phyloP scores from a whole-genome alignment of 2,113 vertebrate species.

The Edolisoma coerulescens region DNA sequence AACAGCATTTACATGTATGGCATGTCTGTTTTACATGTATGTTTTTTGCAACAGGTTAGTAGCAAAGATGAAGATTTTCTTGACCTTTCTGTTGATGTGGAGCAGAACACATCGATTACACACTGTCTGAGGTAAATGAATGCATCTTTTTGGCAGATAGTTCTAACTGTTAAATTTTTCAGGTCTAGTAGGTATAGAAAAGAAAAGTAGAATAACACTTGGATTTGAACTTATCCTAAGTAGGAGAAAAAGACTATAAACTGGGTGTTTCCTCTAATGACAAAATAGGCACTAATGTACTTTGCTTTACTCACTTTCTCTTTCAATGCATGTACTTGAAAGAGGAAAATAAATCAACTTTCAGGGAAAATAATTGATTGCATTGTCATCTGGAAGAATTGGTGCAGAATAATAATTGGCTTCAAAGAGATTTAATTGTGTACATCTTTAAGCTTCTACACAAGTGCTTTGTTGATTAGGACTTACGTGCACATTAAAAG shows the following conservation, averaged over 20 bases:
- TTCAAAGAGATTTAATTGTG: not conserved
- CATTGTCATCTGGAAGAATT: not conserved
- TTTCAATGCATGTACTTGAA: not conserved
- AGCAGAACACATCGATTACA: slow-evolving; percentile 97
- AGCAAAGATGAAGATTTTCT: slow-evolving; percentile 99
- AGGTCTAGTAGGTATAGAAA: not conserved
- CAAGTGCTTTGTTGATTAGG: not conserved
- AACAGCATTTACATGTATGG: not conserved
- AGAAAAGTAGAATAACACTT: not conserved
- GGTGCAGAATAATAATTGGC: not conserved
- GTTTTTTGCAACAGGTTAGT: slow-evolving; percentile 84
- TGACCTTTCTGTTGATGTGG: slow-evolving; percentile 97
- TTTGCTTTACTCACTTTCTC: not conserved
- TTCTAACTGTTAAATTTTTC: not conserved
- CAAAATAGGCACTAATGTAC: not conserved
- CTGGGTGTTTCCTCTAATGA: not conserved
- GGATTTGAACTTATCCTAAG: not conserved
- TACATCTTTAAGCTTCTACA: not conserved
- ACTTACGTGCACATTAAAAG: not conserved
- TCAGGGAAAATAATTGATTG: not conserved
- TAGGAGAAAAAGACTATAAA: not conserved
- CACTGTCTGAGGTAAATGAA: slow-evolving; percentile 91
- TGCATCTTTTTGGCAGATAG: not conserved
- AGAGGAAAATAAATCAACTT: not conserved
- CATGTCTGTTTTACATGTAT: not conserved